Conservation (phyloP, 2,888 invertebrate species). For the Pseudoips prasinana region DNA sequence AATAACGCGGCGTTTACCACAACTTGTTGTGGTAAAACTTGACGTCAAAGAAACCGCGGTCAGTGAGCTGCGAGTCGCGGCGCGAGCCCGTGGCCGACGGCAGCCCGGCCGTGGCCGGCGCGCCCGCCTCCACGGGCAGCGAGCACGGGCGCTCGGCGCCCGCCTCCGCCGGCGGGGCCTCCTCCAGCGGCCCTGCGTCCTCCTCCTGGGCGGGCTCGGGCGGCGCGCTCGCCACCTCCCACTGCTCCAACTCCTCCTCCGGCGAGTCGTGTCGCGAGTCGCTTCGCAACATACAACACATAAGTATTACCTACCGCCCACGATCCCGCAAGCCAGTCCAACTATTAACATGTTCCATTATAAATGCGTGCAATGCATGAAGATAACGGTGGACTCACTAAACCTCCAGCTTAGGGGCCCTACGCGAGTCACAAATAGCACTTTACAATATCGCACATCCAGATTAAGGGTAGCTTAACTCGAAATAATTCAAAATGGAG, state of each 20-base stretch:
- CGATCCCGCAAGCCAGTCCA: neutral
- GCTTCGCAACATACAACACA: neutral
- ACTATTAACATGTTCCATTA: neutral
- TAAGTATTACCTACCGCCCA: neutral
- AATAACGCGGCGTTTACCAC: too few species aligned
- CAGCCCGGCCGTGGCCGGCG: neutral
- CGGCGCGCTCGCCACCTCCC: neutral
- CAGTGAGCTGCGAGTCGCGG: constrained; percentile 77
- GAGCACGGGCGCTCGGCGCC: constrained; percentile 8
- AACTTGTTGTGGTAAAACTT: constrained; percentile 90
- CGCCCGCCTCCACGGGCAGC: constrained; percentile 9
- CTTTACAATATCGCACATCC: too few species aligned
- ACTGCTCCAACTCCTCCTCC: neutral
- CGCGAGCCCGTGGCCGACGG: constrained; percentile 33
- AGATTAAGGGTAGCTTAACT: too few species aligned
- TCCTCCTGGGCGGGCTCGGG: constrained; percentile 2
- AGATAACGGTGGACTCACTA: too few species aligned
- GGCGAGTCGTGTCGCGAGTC: neutral
- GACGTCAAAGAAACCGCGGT: constrained; percentile 87
- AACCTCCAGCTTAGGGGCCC: too few species aligned
- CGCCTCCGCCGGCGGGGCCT: neutral
- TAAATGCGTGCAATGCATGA: too few species aligned
- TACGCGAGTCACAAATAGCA: too few species aligned
- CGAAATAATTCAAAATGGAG: too few species aligned
- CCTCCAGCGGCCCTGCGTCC: constrained; percentile 1